Base-by-base conservation (phyloP, 1,140 invertebrate genomes). In the Halyomorpha halys region DNA sequence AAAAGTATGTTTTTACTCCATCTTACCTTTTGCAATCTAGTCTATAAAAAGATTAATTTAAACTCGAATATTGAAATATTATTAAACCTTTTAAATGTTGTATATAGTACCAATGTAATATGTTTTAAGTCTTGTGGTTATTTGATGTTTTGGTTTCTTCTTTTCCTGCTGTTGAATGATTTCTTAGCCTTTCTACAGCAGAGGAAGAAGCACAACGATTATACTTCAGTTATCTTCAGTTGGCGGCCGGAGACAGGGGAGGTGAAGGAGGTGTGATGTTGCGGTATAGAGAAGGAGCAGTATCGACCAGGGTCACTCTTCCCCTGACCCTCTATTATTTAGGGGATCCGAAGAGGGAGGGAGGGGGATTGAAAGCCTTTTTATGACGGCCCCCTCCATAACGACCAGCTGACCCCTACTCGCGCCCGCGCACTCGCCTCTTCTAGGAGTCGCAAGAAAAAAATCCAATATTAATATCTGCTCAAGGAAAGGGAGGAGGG, bases 381-480 rank as follows among this genome's bases (percentile, higher is more conserved):
- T 49, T 49, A 49, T 49, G 47, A 49, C 47, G 47, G n/a, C 47
- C 47, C 47, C 47, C 47, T 21, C 47, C 21, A 49, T 49, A 49
- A 49, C 47, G 47, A 49, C 47, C 47, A 18, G 47, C 47, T 49
- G 47, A 49, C 47, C 47, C 47, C 47, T 49, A 16, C n/a, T 16
- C 16, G 47, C 21, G 47, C 47, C n/a, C 47, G 47, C 47, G 47
- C 47, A 49, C 47, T 49, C 6, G 1, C 47, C 47, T n/a, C 16
- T 21, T n/a, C 47, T 13, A 18, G 47, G 47, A 11, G 47, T 6
- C 5, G 11, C 11, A 49, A 49, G 47, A 21, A 49, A 49, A 49
- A 49, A 49, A 49, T 49, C 47, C 47, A 49, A 49, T 49, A 49
- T 49, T 49, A 49, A 49, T 49, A 49, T 49, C 47, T 49, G 47